These are phyloP conservation scores for Epinotia bilunana DNA, from an alignment of 2,888 invertebrate genomes.

Conservation along the genomic window DNA sequence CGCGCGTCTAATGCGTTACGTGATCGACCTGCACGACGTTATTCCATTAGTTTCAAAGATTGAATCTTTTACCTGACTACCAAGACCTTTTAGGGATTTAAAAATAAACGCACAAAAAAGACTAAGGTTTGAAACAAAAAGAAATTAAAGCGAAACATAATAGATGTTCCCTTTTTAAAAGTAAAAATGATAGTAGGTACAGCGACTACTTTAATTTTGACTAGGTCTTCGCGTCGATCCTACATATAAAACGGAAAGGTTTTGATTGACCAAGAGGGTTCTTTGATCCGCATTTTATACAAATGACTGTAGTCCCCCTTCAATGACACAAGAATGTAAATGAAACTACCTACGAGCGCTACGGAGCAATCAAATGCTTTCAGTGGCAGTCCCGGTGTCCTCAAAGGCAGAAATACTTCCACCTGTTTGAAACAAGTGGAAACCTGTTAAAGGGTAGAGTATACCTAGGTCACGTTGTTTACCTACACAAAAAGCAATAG, in stretches of 20 bases:
- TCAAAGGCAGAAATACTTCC: constrained; percentile 9
- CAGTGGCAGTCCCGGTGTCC: neutral
- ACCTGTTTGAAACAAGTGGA: neutral
- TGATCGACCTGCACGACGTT: no score
- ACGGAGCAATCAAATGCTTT: constrained; percentile 17
- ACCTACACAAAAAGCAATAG: no score
- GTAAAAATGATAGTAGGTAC: neutral
- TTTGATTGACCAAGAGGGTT: neutral
- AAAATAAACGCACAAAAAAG: no score
- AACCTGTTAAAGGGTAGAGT: neutral
- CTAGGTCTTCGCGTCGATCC: neutral
- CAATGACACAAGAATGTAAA: constrained; percentile 4
- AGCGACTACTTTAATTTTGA: no score
- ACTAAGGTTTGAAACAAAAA: no score
- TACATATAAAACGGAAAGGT: neutral
- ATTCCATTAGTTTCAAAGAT: no score
- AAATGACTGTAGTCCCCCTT: neutral
- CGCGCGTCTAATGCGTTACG: no score
- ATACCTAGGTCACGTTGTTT: no score
- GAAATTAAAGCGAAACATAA: no score
- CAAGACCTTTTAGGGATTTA: no score
- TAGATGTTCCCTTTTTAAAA: neutral
- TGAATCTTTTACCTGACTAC: no score
- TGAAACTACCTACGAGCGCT: neutral
- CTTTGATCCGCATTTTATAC: constrained; percentile 3